A percentile compares a stretch with the other conserved stretches of the same genome.
Evolutionary conservation across 92 coral and sea anemone species (phyloP).

Genomic region (Isaurus tuberculatus): DNA sequence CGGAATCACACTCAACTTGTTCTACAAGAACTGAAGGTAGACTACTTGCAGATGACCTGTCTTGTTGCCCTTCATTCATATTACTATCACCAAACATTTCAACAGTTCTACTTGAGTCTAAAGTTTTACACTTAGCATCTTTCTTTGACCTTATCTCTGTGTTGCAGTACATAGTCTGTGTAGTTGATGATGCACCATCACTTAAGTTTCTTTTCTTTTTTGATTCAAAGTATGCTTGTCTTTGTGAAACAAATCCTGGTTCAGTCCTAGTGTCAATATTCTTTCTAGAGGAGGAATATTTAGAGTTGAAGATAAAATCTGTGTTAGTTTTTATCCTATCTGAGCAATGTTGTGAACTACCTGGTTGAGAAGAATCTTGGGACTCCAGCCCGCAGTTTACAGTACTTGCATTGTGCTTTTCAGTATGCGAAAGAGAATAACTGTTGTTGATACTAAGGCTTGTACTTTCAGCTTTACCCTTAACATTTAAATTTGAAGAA

Average conservation of each 20-base stretch:
- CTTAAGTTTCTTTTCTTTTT: neutral
- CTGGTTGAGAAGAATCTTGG: neutral
- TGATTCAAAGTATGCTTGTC: conserved; percentile 27
- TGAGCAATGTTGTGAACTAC: neutral
- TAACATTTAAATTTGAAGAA: neutral
- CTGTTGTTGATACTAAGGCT: neutral
- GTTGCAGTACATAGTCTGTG: neutral
- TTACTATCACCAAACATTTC: neutral
- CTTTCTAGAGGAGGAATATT: conserved; percentile 7
- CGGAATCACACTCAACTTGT: conserved; percentile 20
- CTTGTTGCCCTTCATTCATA: neutral
- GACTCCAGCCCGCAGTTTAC: neutral
- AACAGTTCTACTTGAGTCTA: neutral
- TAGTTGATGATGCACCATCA: neutral
- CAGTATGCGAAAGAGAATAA: neutral
- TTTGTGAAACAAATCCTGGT: conserved; percentile 32
- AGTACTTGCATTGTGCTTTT: neutral
- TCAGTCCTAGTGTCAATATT: conserved; percentile 33
- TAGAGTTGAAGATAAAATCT: neutral
- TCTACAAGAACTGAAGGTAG: conserved; percentile 29
- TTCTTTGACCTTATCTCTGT: neutral
- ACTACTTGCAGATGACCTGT: neutral
- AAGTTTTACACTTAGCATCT: neutral
- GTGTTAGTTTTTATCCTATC: conserved; percentile 11
- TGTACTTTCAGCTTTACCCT: neutral